Conservation (phyloP, 1,140 invertebrate genomes). For the Drosophila watanabei region DNA sequence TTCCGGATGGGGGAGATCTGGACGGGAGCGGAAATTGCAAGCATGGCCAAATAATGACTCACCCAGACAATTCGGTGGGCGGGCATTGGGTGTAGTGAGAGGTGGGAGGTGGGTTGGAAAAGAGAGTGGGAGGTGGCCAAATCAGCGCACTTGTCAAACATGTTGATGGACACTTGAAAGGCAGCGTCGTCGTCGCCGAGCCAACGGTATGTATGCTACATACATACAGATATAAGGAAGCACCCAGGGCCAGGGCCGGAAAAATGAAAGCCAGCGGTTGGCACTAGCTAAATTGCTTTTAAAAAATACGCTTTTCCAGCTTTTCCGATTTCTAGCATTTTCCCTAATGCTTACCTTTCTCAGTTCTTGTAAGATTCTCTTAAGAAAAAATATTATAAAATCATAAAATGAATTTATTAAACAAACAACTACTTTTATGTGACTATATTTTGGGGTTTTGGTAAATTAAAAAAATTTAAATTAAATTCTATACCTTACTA, state of each 20-base stretch:
- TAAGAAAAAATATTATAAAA: not conserved
- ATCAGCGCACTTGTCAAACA: slow-evolving; percentile 83
- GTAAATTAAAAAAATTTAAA: not conserved
- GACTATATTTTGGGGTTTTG: not conserved
- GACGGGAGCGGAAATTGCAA: slow-evolving; percentile 70
- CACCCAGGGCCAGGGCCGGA: not conserved
- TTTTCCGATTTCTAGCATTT: not conserved
- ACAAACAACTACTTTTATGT: not conserved
- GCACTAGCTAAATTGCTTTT: slow-evolving; percentile 70
- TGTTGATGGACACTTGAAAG: slow-evolving; percentile 81
- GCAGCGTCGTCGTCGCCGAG: slow-evolving; percentile 35
- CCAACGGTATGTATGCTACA: slow-evolving; percentile 21
- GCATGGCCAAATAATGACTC: slow-evolving; percentile 82
- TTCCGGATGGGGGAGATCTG: slow-evolving; percentile 29
- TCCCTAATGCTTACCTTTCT: not conserved
- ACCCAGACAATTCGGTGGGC: slow-evolving; percentile 52
- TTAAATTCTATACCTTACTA: not conserved
- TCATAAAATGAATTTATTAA: not conserved
- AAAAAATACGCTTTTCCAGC: not conserved
- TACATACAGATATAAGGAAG: slow-evolving; percentile 1
- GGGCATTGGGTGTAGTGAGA: not conserved
- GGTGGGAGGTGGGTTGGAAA: not conserved
- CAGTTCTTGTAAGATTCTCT: not conserved
- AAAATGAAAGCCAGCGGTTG: slow-evolving; percentile 39
- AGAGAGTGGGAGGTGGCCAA: slow-evolving; percentile 25